These are phyloP conservation scores for Aphidoletes aphidimyza DNA, from an alignment of 2,888 invertebrate genomes.

Conservation along the genomic window DNA sequence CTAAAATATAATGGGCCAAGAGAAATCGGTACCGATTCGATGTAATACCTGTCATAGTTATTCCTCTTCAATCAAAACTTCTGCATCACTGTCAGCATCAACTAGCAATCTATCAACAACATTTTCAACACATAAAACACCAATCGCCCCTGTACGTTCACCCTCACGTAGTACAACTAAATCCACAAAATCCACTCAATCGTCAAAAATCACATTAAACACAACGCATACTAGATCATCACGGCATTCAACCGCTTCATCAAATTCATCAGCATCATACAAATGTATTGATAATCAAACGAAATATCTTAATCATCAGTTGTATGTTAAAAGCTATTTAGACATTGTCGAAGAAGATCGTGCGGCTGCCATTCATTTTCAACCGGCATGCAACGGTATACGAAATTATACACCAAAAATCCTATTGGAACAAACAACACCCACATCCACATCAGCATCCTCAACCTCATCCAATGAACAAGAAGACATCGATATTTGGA, in stretches of 20 bases:
- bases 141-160: constrained; percentile 62
- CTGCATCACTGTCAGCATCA: constrained; percentile 56
- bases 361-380: constrained; percentile 66
- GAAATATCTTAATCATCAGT: constrained; percentile 69
- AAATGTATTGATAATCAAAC: constrained; percentile 65
- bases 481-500: constrained; percentile 73
- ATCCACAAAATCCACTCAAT: constrained; percentile 56
- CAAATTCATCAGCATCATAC: constrained; percentile 61
- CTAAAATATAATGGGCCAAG: constrained; percentile 66
- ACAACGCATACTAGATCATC: constrained; percentile 59
- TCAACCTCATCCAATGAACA: constrained; percentile 60
- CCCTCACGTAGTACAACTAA: constrained; percentile 60
- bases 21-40: constrained; percentile 65
- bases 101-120: constrained; percentile 52
- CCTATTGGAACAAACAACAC: constrained; percentile 65
- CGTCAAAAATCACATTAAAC: constrained; percentile 60
- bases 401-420: constrained; percentile 80
- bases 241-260: constrained; percentile 66
- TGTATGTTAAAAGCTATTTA: constrained; percentile 70
- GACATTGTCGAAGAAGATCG: constrained; percentile 68
- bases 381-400: constrained; percentile 71
- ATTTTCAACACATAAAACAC: constrained; percentile 55
- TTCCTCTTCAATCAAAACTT: constrained; percentile 58
- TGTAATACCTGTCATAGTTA: constrained; percentile 61
- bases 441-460: constrained; percentile 43